Conservation (phyloP, 2,888 invertebrate genomes). For the Lymantria monacha region DNA sequence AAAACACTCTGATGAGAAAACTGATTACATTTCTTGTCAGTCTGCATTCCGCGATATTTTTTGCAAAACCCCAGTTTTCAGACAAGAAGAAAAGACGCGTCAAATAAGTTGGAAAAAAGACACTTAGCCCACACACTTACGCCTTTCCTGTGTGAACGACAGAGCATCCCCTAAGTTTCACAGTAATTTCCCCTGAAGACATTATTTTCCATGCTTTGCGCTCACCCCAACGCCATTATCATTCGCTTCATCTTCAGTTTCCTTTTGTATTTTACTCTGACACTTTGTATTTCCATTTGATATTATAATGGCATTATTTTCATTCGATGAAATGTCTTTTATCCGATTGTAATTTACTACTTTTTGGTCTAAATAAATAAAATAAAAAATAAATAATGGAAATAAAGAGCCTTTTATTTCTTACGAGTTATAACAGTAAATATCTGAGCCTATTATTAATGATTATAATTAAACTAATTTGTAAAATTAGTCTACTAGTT, state of each 20-base stretch:
- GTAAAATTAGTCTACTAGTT: no score
- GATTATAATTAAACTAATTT: no score
- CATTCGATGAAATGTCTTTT: slow-evolving; percentile 10
- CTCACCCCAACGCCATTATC: slow-evolving; percentile 46
- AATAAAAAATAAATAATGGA: no score
- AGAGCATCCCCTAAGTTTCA: slow-evolving; percentile 47
- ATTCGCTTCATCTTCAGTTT: slow-evolving; percentile 39
- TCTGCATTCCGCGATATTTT: slow-evolving; percentile 42
- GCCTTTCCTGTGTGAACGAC: slow-evolving; percentile 43
- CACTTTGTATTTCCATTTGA: slow-evolving; percentile 37
- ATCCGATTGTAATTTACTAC: no score
- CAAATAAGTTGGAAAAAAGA: slow-evolving; percentile 72
- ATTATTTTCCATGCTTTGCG: slow-evolving; percentile 61
- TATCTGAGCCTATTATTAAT: no score
- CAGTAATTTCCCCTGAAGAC: slow-evolving; percentile 62
- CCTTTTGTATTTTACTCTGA: slow-evolving; percentile 42
- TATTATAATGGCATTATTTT: slow-evolving; percentile 28
- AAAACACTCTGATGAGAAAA: slow-evolving; percentile 36
- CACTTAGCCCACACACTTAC: slow-evolving; percentile 64
- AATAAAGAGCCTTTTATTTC: no score
- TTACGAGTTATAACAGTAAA: no score
- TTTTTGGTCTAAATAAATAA: no score
- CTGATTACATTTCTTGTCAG: slow-evolving; percentile 48
- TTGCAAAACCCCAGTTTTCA: slow-evolving; percentile 41
- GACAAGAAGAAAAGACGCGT: slow-evolving; percentile 47